These are phyloP conservation scores for Platycheirus rosarum DNA, from an alignment of 2,888 invertebrate genomes.

Conservation along the genomic window DNA sequence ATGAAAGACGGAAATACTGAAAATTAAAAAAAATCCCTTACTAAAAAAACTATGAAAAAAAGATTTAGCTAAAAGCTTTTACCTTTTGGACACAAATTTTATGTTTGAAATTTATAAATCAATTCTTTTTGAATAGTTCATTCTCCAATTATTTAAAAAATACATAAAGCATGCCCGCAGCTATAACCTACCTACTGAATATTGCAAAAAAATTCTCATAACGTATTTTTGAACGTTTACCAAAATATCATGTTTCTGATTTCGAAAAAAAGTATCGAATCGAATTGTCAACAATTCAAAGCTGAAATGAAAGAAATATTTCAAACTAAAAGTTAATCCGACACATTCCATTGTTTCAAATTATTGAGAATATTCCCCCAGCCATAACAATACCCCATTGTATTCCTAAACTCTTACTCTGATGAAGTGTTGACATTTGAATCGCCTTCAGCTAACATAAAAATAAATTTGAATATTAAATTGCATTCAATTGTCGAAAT, in stretches of 20 bases:
- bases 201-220: too few relatives aligned
- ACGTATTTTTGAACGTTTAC: too few relatives aligned
- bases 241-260: conserved; percentile 51
- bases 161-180: too few relatives aligned
- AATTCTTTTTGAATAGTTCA: too few relatives aligned
- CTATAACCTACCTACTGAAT: too few relatives aligned
- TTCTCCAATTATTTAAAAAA: too few relatives aligned
- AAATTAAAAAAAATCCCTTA: too few relatives aligned
- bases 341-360: conserved; percentile 58
- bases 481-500: conserved; percentile 68
- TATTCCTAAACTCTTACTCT: conserved; percentile 34
- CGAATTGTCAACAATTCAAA: conserved; percentile 64
- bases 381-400: conserved; percentile 23
- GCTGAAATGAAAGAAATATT: conserved; percentile 14
- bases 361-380: conserved; percentile 4
- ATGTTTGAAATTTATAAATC: too few relatives aligned
- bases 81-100: too few relatives aligned
- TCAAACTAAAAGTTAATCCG: conserved; percentile 42
- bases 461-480: conserved; percentile 73
- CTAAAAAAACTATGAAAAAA: too few relatives aligned
- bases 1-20: too few relatives aligned
- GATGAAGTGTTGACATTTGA: conserved; percentile 73
- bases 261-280: conserved; percentile 26
- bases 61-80: too few relatives aligned
- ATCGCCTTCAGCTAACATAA: conserved; percentile 64